Conservation (phyloP, 2,797 vertebrate species). For the Hydrolagus colliei region DNA sequence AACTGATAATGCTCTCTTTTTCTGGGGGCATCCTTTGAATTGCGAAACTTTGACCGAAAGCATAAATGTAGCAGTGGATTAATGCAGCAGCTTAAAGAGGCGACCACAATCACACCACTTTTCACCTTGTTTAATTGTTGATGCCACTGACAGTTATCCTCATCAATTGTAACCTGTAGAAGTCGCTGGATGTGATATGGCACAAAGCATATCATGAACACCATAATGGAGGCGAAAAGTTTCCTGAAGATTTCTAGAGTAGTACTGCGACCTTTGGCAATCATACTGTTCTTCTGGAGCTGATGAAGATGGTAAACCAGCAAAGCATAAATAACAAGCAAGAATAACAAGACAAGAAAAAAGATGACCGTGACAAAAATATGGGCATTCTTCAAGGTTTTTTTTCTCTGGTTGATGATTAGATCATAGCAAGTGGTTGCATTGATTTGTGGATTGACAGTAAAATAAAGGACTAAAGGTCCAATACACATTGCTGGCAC, state of each 20-base stretch:
- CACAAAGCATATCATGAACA: slow-evolving; percentile 42
- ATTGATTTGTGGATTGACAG: background rate
- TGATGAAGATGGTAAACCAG: slow-evolving; percentile 40
- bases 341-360: slow-evolving; percentile 37
- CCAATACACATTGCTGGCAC: background rate
- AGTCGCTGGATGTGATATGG: slow-evolving; percentile 40
- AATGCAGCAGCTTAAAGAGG: slow-evolving; percentile 40
- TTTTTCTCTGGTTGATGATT: slow-evolving; percentile 22
- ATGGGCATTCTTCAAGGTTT: background rate
- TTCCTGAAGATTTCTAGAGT: slow-evolving; percentile 39
- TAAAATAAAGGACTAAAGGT: background rate
- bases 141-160: slow-evolving; percentile 27
- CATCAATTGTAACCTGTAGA: slow-evolving; percentile 5
- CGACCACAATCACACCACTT: slow-evolving; percentile 36
- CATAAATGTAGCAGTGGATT: slow-evolving; percentile 40
- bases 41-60: slow-evolving; percentile 38
- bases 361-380: slow-evolving; percentile 24
- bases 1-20: background rate
- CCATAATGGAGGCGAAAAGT: slow-evolving; percentile 37
- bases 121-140: slow-evolving; percentile 31
- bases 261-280: slow-evolving; percentile 33
- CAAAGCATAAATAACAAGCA: slow-evolving; percentile 37
- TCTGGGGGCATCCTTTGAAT: background rate
- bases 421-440: slow-evolving; percentile 35
- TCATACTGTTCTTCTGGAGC: slow-evolving; percentile 34